Base-by-base conservation (phyloP, 2,113 vertebrate genomes). In the Hystrix cristata region DNA sequence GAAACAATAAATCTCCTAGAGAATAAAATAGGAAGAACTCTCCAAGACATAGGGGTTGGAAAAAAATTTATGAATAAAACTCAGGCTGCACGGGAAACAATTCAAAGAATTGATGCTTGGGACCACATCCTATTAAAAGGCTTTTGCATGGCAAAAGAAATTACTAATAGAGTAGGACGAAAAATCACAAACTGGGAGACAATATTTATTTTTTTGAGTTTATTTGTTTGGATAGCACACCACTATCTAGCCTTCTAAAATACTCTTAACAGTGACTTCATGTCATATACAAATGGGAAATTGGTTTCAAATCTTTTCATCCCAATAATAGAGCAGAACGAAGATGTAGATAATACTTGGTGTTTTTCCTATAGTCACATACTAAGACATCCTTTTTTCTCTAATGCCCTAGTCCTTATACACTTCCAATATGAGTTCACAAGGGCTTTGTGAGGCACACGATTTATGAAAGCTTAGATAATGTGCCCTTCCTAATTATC, bases 121-220 rank as follows among this genome's bases (percentile, higher is more conserved):
- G n/a, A n/a, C n/a, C n/a, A n/a, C n/a, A n/a, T n/a, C n/a, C n/a
- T n/a, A n/a, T n/a, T n/a, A n/a, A n/a, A n/a, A n/a, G n/a, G n/a
- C n/a, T n/a, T n/a, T n/a, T n/a, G n/a, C n/a, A n/a, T n/a, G n/a
- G n/a, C n/a, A n/a, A n/a, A n/a, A n/a, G n/a, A n/a, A n/a, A n/a
- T n/a, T n/a, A n/a, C n/a, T n/a, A n/a, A n/a, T n/a, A n/a, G n/a
- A n/a, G n/a, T n/a, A n/a, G n/a, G n/a, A n/a, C n/a, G n/a, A n/a
- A n/a, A n/a, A n/a, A n/a, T n/a, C n/a, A n/a, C n/a, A n/a, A n/a
- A n/a, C n/a, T n/a, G n/a, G n/a, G n/a, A n/a, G n/a, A n/a, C n/a
- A 79, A 67, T 62, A 79, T 53, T 86, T 80, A 81, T 57, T 92
- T 14, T 93, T 90, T 90, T 92, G 31, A 93, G 86, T 72, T 72